Base-by-base conservation (phyloP, 2,797 vertebrate species). In the Leuciscus waleckii region DNA sequence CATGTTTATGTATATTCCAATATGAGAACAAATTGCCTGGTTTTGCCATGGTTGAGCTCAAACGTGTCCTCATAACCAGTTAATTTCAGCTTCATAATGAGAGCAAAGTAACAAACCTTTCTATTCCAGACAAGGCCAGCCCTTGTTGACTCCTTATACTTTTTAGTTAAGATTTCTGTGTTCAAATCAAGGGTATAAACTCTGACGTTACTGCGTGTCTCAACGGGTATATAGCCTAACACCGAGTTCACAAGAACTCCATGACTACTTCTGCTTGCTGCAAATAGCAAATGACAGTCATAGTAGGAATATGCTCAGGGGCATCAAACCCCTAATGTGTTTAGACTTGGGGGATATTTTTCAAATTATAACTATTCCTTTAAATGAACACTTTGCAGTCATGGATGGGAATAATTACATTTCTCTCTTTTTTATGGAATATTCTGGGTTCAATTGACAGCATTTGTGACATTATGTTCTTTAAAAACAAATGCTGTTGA, bases 281-380 rank as follows among this genome's bases (percentile, higher is more conserved):
- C 65, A 58, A 58, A 78, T 69, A 43, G 46, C 29, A 68, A 68
- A 77, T n/a, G 35, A 54, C 56, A 84, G 63, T 77, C 82, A 56
- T 17, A 54, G 43, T 67, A n/a, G 54, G 35, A 65, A 46, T 16
- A 69, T 76, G 10, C 46, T 77, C n/a, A 1, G 26, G 51, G 26
- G 17, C 35, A 54, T 68, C 43, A 43, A 65, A 10, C 5, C 56
- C 58, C 17, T 51, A n/a, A 74, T 35, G 37, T 61, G 39, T 61
- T 39, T 74, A 35, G 79, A 67, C 79, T 69, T 69, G 7, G 43
- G 78, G 51, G 4, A 71, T 56, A 16, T 39, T 58, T 81, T 39
- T 81, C 13, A 73, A 41, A 82, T 73, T 29, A 41, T 19, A 71
- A 41, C 17, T 51, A 29, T 63, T 9, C 16, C 23, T 19, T 51